Percentiles rank a stretch among this genome's conserved stretches.
These are phyloP conservation scores for Nephrotoma flavescens DNA, from an alignment of 2,888 invertebrate genomes.

Conservation along the genomic window DNA sequence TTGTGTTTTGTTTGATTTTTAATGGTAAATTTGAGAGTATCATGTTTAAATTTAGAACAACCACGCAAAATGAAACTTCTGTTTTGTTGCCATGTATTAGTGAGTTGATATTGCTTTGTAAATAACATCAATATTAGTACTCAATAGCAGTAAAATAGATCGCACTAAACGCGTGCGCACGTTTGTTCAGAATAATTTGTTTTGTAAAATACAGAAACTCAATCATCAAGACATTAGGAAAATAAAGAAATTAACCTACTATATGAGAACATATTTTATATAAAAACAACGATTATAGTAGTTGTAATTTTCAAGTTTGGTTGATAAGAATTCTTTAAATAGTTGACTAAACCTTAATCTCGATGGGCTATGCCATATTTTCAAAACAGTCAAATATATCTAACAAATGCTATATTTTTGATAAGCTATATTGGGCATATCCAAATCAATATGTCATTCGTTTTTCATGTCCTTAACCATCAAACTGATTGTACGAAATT, in stretches of 20 bases:
- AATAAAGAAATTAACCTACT: not conserved
- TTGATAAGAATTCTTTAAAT: not conserved
- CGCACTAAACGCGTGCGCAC: not conserved
- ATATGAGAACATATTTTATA: not conserved
- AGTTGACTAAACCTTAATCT: not conserved
- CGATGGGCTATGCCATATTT: not conserved
- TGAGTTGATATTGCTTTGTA: not conserved
- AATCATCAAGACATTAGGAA: not conserved
- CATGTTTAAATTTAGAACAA: slow-evolving; percentile 5
- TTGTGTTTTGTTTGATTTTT: not conserved
- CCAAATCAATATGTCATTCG: not conserved
- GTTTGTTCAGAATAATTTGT: not conserved
- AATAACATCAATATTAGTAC: not conserved
- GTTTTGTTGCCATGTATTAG: not conserved
- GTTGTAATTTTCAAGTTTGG: not conserved
- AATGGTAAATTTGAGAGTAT: not conserved
- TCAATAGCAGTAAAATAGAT: not conserved
- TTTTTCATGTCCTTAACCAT: not conserved
- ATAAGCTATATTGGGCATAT: not conserved
- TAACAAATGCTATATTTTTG: not conserved
- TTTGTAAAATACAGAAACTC: not conserved
- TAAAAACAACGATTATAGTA: not conserved
- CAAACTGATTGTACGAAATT: not conserved
- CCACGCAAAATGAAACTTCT: slow-evolving; percentile 4
- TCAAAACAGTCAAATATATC: not conserved